Base-by-base conservation (phyloP, 2,888 invertebrate genomes). In the Conus canariensis region DNA sequence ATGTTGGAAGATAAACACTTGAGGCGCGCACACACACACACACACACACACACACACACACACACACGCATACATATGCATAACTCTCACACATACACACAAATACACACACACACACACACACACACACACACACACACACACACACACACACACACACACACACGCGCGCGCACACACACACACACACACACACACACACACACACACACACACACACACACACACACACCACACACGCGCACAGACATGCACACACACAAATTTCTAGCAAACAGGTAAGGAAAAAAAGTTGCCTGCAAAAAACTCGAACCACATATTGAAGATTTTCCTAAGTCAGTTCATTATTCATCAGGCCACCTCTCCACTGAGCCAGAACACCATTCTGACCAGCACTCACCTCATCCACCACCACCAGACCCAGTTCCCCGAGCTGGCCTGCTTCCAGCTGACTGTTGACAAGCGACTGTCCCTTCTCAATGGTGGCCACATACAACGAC, bases 401-500 rank as follows among this genome's bases (percentile, higher is more conserved):
- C 95, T 99, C 99, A 97, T 99, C 99, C 0, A 99, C 97, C n/a
- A 97, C 97, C 77, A 97, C 97, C 80, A 99, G 96, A 0, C 99
- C 98, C 88, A 99, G 96, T 96, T 98, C 98, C 82, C 97, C 96
- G 16, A 98, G 96, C 91, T 98, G 97, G 19, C 96, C 95, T 5
- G 97, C 97, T 64, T 99, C 98, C 92, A 99, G 97, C 59, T 99
- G 97, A 96, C 98, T 98, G 95, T 98, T 98, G 30, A 99, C 96
- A 8, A 99, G 96, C 12, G 98, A 98, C 87, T 98, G 97, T 7
- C 98, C 99, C 96, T 99, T 99, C 96, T 99, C 99, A 92, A 99
- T 99, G 0, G 99, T 99, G 3, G 98, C 98, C 83, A 99, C 97
- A 95, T 98, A 99, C 85, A 99, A 97, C 70, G 98, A 98, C 93